Evolutionary conservation across 2,888 invertebrate genomes (phyloP).

Genomic region (Acanthacorydalis orientalis): DNA sequence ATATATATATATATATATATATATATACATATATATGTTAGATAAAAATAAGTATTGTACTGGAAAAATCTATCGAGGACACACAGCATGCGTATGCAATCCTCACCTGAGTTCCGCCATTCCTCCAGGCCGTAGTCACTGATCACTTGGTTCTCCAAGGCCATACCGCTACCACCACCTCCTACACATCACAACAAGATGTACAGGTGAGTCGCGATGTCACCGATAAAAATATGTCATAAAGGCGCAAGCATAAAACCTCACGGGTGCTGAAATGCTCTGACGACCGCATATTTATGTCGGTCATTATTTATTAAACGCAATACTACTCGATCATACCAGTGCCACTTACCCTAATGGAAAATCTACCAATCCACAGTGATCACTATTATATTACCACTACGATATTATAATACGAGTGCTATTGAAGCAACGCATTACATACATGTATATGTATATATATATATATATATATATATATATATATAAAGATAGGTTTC

Average conservation of each 20-base stretch:
- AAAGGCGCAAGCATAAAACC: neutral
- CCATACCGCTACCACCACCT: slow-evolving; percentile 17
- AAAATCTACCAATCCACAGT: neutral
- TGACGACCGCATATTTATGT: neutral
- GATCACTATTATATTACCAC: too few species aligned
- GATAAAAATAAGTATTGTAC: too few species aligned
- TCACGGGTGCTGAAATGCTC: neutral
- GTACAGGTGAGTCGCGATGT: neutral
- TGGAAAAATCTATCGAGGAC: too few species aligned
- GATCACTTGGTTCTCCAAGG: slow-evolving; percentile 20
- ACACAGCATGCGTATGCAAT: neutral
- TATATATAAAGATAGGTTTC: too few species aligned
- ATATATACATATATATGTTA: too few species aligned
- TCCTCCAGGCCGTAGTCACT: slow-evolving; percentile 55
- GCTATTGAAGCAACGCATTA: too few species aligned
- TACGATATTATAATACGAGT: too few species aligned
- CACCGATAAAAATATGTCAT: neutral
- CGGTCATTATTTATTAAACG: neutral
- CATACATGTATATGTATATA: too few species aligned
- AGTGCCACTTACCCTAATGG: neutral
- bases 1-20: too few species aligned
- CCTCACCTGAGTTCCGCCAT: slow-evolving; percentile 52
- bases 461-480: too few species aligned
- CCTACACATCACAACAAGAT: neutral
- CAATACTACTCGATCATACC: neutral